A percentile compares a stretch with the other conserved stretches of the same genome.
Evolutionary conservation across 2,888 invertebrate genomes (phyloP).

Genomic region (Pterostichus madidus): DNA sequence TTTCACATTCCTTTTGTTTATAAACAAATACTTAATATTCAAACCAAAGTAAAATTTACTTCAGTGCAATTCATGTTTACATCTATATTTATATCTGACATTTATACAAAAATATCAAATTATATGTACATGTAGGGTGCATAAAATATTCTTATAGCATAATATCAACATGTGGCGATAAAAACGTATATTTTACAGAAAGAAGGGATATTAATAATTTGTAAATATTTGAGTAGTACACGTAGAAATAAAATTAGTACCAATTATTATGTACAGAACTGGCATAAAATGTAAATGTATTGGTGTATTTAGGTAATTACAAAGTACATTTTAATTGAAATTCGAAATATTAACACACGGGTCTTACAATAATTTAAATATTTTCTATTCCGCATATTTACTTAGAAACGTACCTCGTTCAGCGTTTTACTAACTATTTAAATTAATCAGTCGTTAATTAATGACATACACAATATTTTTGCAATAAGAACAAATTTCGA

Average conservation of each 20-base stretch:
- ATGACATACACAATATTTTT: conserved; percentile 9
- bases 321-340: conserved; percentile 8
- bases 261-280: conserved; percentile 43
- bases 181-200: conserved; percentile 52
- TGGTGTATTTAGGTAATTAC: conserved; percentile 45
- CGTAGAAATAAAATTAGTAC: conserved; percentile 32
- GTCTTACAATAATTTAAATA: conserved; percentile 16
- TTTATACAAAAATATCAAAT: conserved; percentile 67
- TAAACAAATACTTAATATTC: conserved; percentile 4
- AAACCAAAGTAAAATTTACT: conserved; percentile 35
- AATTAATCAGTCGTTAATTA: conserved; percentile 46
- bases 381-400: conserved; percentile 9
- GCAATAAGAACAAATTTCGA: conserved; percentile 11
- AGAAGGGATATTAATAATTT: conserved; percentile 4
- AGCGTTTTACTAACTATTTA: not conserved
- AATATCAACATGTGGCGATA: conserved; percentile 61
- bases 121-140: conserved; percentile 65
- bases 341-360: conserved; percentile 19
- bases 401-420: conserved; percentile 11
- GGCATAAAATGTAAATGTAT: conserved; percentile 15
- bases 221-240: conserved; percentile 23
- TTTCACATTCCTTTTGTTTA: conserved; percentile 38
- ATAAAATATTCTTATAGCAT: conserved; percentile 63
- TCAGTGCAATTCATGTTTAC: conserved; percentile 62
- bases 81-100: conserved; percentile 65